These are phyloP conservation scores for Pachliopta kotzebuea DNA, from an alignment of 2,888 invertebrate genomes.

Conservation along the genomic window DNA sequence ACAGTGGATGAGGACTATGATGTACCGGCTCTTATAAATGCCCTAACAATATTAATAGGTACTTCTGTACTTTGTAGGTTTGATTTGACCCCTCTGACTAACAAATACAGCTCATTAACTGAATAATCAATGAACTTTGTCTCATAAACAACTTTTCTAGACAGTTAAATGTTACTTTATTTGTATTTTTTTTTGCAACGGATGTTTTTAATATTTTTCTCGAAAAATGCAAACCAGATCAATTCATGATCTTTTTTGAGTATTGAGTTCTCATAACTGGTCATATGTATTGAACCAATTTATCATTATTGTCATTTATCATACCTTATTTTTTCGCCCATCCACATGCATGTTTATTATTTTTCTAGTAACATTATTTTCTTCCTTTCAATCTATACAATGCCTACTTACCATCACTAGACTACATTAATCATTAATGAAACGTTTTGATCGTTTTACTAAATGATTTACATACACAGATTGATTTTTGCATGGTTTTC, in stretches of 20 bases:
- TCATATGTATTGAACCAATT: neutral
- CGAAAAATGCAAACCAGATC: neutral
- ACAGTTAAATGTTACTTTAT: neutral
- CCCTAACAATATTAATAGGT: constrained; percentile 86
- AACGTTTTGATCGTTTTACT: too few species aligned
- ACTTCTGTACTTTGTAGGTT: constrained; percentile 53
- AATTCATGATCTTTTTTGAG: neutral
- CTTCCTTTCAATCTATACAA: too few species aligned
- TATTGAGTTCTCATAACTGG: neutral
- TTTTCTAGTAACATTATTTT: too few species aligned
- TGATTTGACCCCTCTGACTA: constrained; percentile 55
- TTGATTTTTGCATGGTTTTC: neutral
- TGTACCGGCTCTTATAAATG: constrained; percentile 86
- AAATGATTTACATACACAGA: too few species aligned
- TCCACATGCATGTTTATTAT: too few species aligned
- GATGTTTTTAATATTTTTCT: neutral
- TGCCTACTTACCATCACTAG: too few species aligned
- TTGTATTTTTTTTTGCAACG: neutral
- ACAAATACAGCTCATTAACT: constrained; percentile 32
- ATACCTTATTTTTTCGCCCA: neutral
- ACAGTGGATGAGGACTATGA: constrained; percentile 86
- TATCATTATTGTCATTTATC: too few species aligned
- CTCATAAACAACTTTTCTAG: neutral
- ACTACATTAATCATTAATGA: too few species aligned
- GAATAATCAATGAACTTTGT: constrained; percentile 16